phyloP scores from a whole-genome alignment of 1,140 invertebrate species.

The Drosophila serrata region DNA sequence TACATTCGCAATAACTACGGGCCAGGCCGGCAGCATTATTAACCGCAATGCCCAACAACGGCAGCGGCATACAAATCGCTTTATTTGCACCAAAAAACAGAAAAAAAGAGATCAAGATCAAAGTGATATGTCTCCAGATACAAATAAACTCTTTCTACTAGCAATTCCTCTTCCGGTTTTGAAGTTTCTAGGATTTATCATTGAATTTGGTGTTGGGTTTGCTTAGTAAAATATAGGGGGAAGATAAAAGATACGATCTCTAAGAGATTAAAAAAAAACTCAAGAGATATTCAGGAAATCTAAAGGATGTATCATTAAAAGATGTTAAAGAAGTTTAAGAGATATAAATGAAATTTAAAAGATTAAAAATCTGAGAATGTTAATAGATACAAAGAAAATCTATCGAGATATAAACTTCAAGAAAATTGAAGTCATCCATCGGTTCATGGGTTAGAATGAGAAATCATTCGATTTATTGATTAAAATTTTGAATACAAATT shows the following conservation, averaged over 20 bases:
- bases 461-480: no score
- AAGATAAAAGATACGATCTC: no score
- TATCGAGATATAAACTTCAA: no score
- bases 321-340: no score
- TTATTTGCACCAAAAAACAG: slow-evolving; percentile 17
- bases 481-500: no score
- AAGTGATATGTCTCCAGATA: background rate
- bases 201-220: background rate
- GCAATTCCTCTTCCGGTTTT: background rate
- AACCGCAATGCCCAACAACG: slow-evolving; percentile 54
- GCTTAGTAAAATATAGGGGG: background rate
- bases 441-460: no score
- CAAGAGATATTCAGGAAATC: background rate
- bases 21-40: slow-evolving; percentile 53
- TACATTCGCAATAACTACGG: slow-evolving; percentile 65
- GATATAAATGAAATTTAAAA: background rate
- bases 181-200: background rate
- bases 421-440: no score
- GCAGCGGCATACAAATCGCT: slow-evolving; percentile 61
- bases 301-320: no score
- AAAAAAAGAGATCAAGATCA: slow-evolving; percentile 15
- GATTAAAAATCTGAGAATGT: background rate
- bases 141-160: no score
- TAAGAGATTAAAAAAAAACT: no score
- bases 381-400: no score